Base-by-base conservation (phyloP, 2,113 vertebrate genomes). In the Reinhardtius hippoglossoides region DNA sequence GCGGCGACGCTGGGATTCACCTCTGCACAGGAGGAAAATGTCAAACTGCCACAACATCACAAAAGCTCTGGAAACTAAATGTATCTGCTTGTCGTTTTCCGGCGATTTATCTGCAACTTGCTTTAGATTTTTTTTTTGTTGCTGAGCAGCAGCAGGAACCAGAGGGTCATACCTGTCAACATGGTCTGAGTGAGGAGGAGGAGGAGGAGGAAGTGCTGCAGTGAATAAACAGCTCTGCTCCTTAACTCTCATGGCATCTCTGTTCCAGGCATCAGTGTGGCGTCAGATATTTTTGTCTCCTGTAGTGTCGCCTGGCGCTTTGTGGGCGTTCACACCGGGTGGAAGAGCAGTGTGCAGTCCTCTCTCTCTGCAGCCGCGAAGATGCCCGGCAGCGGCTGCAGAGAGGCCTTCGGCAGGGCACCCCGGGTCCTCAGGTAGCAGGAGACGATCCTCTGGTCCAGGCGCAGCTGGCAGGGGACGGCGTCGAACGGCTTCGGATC, bases 401-500 rank as follows among this genome's bases (percentile, higher is more conserved):
- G 58, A 15, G 84, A 59, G 61, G 50, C 78, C 42, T 80, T 80
- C 0, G 69, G 85, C 79, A 86, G 71, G 31, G 86, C 61, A 3
- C 67, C 63, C 0, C 76, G 93, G 6, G 94, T 95, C 92, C 95
- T 95, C 81, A 96, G 80, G 85, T 98, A 99, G 87, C 95, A 96
- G 85, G 92, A 97, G 63, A 97, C 96, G 2, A 99, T 97, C 92
- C 96, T 97, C 86, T 95, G 93, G 72, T 99, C 98, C 0, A 98
- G 93, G 59, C 95, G 96, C 87, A 96, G 92, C 92, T 99, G 98
- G 64, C 97, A 94, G 31, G 95, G 95, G 67, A 99, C 96, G 91
- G 95, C 97, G 80, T 98, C 96, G 0, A 97, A 97, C 0, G 96
- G 97, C 81, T 99, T 99, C 2, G 98, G 96, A 84, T 99, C 98